Evolutionary conservation across 2,888 invertebrate genomes (phyloP).

Genomic region (Tiliacea aurago): DNA sequence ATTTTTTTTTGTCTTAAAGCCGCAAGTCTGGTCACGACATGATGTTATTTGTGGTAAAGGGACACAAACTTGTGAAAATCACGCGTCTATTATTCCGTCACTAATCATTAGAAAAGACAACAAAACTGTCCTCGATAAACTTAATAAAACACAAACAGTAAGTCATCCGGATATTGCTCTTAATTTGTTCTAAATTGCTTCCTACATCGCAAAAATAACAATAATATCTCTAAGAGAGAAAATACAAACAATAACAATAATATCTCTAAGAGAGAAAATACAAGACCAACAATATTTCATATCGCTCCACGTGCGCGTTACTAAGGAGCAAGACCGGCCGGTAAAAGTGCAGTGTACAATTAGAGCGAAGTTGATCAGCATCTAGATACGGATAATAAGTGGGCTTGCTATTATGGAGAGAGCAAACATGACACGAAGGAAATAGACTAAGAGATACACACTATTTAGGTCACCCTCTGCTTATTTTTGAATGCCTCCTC

Average conservation of each 20-base stretch:
- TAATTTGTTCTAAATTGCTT: conserved; percentile 58
- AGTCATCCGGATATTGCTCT: conserved; percentile 55
- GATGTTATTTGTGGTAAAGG: not conserved
- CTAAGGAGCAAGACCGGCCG: conserved; percentile 45
- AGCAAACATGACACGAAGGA: conserved; percentile 70
- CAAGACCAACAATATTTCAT: conserved; percentile 44
- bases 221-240: too few species aligned
- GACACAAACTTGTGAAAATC: not conserved
- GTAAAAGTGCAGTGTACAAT: conserved; percentile 80
- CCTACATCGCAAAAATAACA: conserved; percentile 45
- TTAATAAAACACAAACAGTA: conserved; percentile 32
- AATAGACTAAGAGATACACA: conserved; percentile 60
- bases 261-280: conserved; percentile 55
- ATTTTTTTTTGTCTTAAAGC: not conserved
- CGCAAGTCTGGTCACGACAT: not conserved
- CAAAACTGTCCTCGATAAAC: conserved; percentile 35
- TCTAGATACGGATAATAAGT: conserved; percentile 81
- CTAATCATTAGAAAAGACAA: conserved; percentile 25
- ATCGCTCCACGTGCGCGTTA: conserved; percentile 21
- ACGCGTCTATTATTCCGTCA: not conserved
- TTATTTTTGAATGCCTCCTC: conserved; percentile 36
- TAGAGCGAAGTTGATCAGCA: conserved; percentile 82
- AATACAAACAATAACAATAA: conserved; percentile 34
- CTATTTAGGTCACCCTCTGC: conserved; percentile 55
- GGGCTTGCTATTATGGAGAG: conserved; percentile 81